Evolutionary conservation across 2,888 invertebrate species (phyloP).

Genomic region (Machimus atricapillus): DNA sequence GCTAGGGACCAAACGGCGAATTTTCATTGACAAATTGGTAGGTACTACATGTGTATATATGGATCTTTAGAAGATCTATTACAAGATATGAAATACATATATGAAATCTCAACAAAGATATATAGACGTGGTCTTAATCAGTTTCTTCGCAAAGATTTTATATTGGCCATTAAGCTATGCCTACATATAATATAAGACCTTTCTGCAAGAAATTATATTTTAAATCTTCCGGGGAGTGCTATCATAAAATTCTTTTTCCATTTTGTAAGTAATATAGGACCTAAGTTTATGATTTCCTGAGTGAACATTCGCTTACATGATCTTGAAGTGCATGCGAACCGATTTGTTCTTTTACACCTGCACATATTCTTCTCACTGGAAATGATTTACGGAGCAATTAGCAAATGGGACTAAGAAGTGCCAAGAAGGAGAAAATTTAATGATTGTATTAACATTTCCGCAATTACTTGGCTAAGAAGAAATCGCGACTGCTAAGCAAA

Average conservation of each 20-base stretch:
- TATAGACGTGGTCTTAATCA: too few species aligned
- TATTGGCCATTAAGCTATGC: background rate
- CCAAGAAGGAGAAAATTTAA: background rate
- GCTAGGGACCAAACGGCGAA: too few species aligned
- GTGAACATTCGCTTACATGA: background rate
- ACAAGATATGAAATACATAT: too few species aligned
- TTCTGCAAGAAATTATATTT: too few species aligned
- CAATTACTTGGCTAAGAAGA: background rate
- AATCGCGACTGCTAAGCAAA: background rate
- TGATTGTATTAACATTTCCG: constrained; percentile 11
- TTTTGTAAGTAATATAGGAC: background rate
- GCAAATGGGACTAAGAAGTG: background rate
- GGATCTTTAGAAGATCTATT: too few species aligned
- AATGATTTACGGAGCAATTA: background rate
- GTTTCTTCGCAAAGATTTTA: too few species aligned
- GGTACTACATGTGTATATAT: too few species aligned
- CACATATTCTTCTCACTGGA: background rate
- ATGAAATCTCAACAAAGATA: too few species aligned
- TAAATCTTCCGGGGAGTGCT: background rate
- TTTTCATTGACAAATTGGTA: too few species aligned
- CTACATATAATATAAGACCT: too few species aligned
- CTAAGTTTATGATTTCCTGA: background rate
- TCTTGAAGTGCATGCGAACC: background rate
- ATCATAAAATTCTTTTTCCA: background rate
- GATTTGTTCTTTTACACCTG: background rate